Conservation (phyloP, 2,113 vertebrate species). For the Dinomys branickii region DNA sequence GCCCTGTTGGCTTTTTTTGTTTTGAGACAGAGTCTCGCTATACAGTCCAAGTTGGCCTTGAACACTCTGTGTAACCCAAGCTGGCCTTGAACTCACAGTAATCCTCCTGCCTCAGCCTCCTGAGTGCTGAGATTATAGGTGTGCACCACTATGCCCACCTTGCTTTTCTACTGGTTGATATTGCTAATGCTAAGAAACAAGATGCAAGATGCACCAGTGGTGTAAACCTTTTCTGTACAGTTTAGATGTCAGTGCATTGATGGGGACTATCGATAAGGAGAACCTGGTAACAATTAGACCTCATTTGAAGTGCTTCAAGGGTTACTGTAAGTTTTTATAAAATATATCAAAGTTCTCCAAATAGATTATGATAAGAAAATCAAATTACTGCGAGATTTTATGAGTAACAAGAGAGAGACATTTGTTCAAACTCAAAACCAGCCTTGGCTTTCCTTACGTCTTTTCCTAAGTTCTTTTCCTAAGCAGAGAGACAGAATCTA, state of each 20-base stretch:
- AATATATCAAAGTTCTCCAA: not conserved
- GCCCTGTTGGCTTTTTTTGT: not conserved
- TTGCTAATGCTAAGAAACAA: not conserved
- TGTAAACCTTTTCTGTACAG: not conserved
- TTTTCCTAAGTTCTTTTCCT: not conserved
- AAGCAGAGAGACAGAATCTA: not conserved
- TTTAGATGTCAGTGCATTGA: not conserved
- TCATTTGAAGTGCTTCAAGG: not conserved
- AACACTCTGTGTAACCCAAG: no score
- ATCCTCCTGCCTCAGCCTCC: not conserved
- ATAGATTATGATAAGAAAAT: conserved; percentile 9
- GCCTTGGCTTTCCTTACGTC: not conserved
- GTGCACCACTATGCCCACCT: not conserved
- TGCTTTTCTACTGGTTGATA: not conserved
- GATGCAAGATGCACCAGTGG: not conserved
- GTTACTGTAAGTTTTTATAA: not conserved
- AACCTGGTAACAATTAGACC: not conserved
- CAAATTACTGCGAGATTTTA: not conserved
- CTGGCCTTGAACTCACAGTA: not conserved
- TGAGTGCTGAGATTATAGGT: not conserved
- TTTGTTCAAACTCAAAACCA: not conserved
- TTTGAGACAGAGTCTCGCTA: not conserved
- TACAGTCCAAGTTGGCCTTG: not conserved
- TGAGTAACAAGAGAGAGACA: not conserved
- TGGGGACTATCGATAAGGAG: no score